Conservation (phyloP, 2,888 invertebrate species). For the Nomada fucata region DNA sequence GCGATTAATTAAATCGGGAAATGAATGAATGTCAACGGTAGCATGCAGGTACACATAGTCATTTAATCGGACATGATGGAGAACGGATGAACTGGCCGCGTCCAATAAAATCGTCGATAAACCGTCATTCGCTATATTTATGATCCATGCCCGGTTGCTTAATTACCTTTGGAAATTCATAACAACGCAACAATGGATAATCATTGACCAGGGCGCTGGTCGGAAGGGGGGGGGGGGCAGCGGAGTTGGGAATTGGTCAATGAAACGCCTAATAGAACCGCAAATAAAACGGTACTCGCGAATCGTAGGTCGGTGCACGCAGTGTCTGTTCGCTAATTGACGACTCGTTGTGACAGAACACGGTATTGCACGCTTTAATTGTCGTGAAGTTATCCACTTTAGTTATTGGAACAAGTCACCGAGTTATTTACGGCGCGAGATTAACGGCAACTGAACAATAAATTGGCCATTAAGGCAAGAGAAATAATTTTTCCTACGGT, state of each 20-base stretch:
- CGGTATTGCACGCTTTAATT: conserved; percentile 7
- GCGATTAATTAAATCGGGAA: conserved; percentile 19
- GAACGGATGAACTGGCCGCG: conserved; percentile 22
- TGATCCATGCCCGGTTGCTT: not conserved
- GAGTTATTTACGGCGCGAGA: not conserved
- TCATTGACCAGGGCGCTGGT: not conserved
- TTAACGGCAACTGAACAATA: not conserved
- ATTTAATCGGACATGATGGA: conserved; percentile 25
- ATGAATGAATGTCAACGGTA: conserved; percentile 7
- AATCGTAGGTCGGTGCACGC: not conserved
- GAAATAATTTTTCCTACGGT: too few species aligned
- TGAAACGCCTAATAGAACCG: not conserved
- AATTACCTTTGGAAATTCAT: conserved; percentile 26
- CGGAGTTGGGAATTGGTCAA: not conserved
- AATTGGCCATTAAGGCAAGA: not conserved
- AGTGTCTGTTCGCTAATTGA: conserved; percentile 1
- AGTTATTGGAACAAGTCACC: not conserved
- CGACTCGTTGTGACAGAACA: not conserved
- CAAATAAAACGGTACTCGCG: conserved; percentile 13
- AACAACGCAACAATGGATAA: conserved; percentile 9
- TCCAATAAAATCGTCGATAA: conserved; percentile 34
- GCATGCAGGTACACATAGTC: not conserved
- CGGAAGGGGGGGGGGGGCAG: too few species aligned
- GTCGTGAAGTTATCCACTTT: conserved; percentile 9
- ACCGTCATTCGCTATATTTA: not conserved